Conservation (phyloP, 2,797 vertebrate genomes). For the Taenioides sp. region DNA sequence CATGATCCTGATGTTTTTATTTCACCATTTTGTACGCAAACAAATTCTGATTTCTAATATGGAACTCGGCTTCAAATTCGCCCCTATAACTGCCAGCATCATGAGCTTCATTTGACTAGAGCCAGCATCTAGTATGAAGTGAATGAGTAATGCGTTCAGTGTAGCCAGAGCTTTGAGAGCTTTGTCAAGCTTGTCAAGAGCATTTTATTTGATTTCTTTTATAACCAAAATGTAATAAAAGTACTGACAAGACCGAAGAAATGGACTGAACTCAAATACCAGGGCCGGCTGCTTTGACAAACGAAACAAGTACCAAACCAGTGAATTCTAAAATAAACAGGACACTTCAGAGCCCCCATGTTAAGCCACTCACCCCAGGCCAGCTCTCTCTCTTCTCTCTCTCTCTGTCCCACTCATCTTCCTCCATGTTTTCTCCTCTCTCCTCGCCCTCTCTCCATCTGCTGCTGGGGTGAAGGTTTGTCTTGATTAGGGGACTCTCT, state of each 20-base stretch:
- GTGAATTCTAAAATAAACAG: neutral
- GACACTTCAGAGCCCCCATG: conserved; percentile 2
- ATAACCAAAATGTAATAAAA: neutral
- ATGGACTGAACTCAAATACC: neutral
- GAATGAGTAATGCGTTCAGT: neutral
- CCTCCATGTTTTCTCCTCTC: conserved; percentile 5
- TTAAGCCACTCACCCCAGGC: conserved; percentile 42
- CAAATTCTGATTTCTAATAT: no score
- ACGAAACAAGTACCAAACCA: neutral
- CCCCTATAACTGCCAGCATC: no score
- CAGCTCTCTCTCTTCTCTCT: neutral
- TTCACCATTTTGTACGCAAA: no score
- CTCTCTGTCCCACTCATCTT: conserved; percentile 15
- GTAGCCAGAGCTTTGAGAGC: neutral
- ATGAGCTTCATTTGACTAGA: no score
- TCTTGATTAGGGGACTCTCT: conserved; percentile 75
- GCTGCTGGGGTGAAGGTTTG: conserved; percentile 70
- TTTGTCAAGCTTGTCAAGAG: neutral
- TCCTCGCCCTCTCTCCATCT: conserved; percentile 48
- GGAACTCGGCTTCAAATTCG: no score
- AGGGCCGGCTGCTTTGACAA: neutral
- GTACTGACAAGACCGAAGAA: neutral
- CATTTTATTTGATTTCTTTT: neutral
- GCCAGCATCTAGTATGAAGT: neutral
- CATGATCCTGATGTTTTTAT: no score